Conservation (phyloP, 1,140 invertebrate genomes). For the Uloborus diversus region DNA sequence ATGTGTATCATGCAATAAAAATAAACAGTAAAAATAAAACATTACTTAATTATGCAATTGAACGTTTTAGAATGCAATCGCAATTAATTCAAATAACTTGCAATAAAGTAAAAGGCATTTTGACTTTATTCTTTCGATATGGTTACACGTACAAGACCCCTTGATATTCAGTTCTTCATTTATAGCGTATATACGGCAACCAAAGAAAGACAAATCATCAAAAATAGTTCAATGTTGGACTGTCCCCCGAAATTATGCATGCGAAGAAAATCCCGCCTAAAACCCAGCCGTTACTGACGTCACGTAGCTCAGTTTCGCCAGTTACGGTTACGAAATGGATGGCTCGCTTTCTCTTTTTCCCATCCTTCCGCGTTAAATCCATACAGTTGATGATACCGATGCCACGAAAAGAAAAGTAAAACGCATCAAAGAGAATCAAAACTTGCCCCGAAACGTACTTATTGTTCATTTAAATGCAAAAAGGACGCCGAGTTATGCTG, state of each 20-base stretch:
- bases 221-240: not conserved
- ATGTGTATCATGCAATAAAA: too few relatives aligned
- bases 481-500: constrained; percentile 40
- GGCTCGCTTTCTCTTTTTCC: not conserved
- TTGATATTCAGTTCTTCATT: too few relatives aligned
- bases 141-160: too few relatives aligned
- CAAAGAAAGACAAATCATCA: too few relatives aligned
- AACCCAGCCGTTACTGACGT: constrained; percentile 23
- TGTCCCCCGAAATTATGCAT: not conserved
- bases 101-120: too few relatives aligned
- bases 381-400: constrained; percentile 43
- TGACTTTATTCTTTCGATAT: too few relatives aligned
- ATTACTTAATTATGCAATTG: too few relatives aligned
- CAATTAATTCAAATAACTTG: too few relatives aligned
- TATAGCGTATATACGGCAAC: too few relatives aligned
- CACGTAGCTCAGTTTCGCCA: constrained; percentile 24
- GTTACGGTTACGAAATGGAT: constrained; percentile 35
- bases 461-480: constrained; percentile 55
- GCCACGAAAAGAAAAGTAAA: constrained; percentile 19
- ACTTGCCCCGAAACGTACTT: constrained; percentile 19
- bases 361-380: constrained; percentile 27
- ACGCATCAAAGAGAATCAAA: constrained; percentile 49
- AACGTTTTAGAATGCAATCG: too few relatives aligned
- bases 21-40: too few relatives aligned
- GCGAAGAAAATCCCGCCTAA: not conserved